Percentiles rank a stretch among this genome's conserved stretches.
Conservation (phyloP, 2,113 vertebrate genomes). For the Indicator indicator region DNA sequence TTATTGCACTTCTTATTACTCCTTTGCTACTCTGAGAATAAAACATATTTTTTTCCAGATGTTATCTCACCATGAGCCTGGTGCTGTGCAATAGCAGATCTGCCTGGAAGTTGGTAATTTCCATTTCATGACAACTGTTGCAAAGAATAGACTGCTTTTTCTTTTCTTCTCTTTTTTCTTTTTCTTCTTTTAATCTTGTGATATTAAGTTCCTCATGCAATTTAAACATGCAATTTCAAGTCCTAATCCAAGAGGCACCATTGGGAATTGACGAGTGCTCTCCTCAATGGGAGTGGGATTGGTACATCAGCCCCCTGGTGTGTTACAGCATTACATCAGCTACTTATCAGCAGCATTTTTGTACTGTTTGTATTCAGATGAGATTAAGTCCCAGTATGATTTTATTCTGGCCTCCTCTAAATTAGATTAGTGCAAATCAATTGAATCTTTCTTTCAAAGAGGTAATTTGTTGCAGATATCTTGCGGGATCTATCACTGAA, state of each 20-base stretch:
- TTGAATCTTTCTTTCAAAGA: conserved; percentile 7
- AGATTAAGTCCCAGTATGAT: conserved; percentile 51
- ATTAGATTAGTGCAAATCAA: conserved; percentile 48
- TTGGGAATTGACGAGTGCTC: conserved; percentile 3
- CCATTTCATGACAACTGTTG: conserved; percentile 3
- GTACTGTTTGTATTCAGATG: conserved; percentile 60
- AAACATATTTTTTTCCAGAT: not conserved
- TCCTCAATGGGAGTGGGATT: not conserved
- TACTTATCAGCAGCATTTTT: conserved; percentile 55
- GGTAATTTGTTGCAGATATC: conserved; percentile 27
- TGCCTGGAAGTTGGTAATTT: not conserved
- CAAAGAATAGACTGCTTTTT: not conserved
- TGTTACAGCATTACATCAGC: conserved; percentile 31
- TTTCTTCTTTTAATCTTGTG: not conserved
- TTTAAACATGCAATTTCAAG: conserved; percentile 47
- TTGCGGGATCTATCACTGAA: conserved; percentile 26
- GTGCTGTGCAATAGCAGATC: not conserved
- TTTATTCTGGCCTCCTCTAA: conserved; percentile 26
- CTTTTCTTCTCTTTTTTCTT: rapidly evolving
- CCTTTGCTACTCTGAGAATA: not conserved
- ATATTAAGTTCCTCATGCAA: conserved; percentile 5
- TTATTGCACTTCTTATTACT: not conserved
- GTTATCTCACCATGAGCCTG: not conserved
- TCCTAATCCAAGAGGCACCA: conserved; percentile 13
- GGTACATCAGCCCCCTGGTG: not conserved